Evolutionary conservation across 2,888 invertebrate species (phyloP), one percentile per base, ranked within the genome.

Genomic region (Sarcophaga rosellei): DNA sequence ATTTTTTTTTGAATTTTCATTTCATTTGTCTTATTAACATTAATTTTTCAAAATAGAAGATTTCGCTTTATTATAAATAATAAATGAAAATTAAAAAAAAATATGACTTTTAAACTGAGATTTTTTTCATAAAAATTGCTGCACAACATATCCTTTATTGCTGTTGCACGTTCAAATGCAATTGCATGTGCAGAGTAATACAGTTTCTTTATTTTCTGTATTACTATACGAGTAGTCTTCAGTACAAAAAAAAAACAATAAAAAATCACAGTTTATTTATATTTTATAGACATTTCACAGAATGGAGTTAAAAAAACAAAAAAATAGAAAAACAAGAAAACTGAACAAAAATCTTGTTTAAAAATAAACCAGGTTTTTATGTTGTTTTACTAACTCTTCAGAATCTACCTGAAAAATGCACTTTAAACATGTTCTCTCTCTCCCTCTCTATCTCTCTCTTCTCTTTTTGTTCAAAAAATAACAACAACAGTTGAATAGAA

Each of bases 331-430:
- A 68, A 44, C n/a, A 17, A 35, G 1, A 35, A 61, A 59, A 25
- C 17, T n/a, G 5, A 79, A 8, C 21, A 66, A n/a, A 11, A 53
- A 11, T 10, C 12, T 0, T 17, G 44, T 23, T 53, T 62, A 44
- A 77, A 72, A 66, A 23, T 20, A 53, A 73, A 83, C 59, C 72
- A 47, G 76, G 35, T 70, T 72, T 77, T 77, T 72, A 59, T 82
- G 65, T 77, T 66, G 65, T 77, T 66, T 53, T 72, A 47, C 61
- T 53, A 72, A 82, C 77, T 73, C 82, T 82, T 77, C 47, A 66
- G 59, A 72, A 82, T 59, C 45, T 35, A 77, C 82, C 82, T 82
- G 72, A 23, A 77, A 82, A 73, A 76, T 66, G 61, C 66, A 77
- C 61, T 77, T 77, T 72, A 66, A 72, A 73, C 77, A 72, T 77